Base-by-base conservation (phyloP, 2,888 invertebrate genomes). In the Meteorus cinctellus region DNA sequence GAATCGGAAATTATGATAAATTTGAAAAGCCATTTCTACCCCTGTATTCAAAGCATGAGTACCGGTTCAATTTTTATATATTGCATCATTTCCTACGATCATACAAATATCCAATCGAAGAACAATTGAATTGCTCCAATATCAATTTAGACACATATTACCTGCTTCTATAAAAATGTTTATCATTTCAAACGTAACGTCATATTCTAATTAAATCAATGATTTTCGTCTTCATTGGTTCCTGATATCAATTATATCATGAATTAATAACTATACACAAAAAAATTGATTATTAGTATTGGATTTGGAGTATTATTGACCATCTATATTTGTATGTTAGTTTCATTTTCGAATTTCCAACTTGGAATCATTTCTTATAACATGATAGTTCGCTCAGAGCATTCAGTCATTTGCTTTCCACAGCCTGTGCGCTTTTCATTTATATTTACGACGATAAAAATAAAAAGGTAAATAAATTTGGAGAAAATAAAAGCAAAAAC, bases 361-460 rank as follows among this genome's bases (percentile, higher is more conserved):
- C 16, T 48, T 8, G n/a, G 19, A 55, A 24, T 55, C n/a, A 19
- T 6, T 10, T 6, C 6, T 55, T 8, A 8, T 4, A 55, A 55
- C 19, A 24, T n/a, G 48, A 48, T 48, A 55, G 19, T 4, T 55
- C 55, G 55, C 55, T 55, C 71, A 71, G 27, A 59, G 31, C 27
- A 29, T 41, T 62, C 71, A 62, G 41, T 63, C 27, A 62, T 72
- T 55, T 55, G 36, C 19, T 63, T 72, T 63, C 71, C 71, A 72
- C 71, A 72, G 71, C 71, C 71, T 72, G 71, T 72, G 71, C 71
- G 71, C 62, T 48, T 48, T 36, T 45, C 51, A 65, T 62, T 2
- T 24, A 65, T 63, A 63, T 34, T 10, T 36, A 45, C 45, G 55
- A 48, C 0, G 1, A 55, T 55, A 55, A 55, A 5, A 19, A 19